Conservation (phyloP, 2,113 vertebrate genomes). For the Ciconia maguari region DNA sequence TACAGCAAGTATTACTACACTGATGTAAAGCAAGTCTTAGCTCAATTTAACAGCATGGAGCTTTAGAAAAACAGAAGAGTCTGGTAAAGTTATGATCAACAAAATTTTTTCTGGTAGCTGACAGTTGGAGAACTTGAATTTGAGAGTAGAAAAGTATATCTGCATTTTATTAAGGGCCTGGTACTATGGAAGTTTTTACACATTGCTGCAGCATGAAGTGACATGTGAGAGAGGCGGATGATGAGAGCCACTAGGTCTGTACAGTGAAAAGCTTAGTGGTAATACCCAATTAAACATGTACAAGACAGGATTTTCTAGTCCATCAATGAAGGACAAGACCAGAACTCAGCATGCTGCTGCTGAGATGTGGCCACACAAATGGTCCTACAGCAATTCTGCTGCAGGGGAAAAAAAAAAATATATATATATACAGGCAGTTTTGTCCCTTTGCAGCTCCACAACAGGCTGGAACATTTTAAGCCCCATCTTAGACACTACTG, state of each 20-base stretch:
- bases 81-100: not conserved
- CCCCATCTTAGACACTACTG: not conserved
- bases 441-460: not conserved
- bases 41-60: not conserved
- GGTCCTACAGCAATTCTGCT: fast-evolving
- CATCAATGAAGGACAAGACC: not conserved
- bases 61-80: not conserved
- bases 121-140: not conserved
- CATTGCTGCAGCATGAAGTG: not conserved
- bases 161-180: not conserved
- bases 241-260: not conserved
- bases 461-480: not conserved
- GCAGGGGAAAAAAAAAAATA: not conserved
- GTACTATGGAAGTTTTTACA: not conserved
- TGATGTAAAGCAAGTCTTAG: not conserved
- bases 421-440: not conserved
- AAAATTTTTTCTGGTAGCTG: not conserved
- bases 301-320: not conserved
- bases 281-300: not conserved
- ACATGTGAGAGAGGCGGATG: fast-evolving
- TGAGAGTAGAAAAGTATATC: not conserved
- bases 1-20: not conserved
- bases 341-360: not conserved
- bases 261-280: not conserved
- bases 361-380: not conserved